A percentile compares a stretch with the other conserved stretches of the same genome.
Evolutionary conservation across 2,113 vertebrate genomes (phyloP).

Genomic region (Triplophysa rosa): DNA sequence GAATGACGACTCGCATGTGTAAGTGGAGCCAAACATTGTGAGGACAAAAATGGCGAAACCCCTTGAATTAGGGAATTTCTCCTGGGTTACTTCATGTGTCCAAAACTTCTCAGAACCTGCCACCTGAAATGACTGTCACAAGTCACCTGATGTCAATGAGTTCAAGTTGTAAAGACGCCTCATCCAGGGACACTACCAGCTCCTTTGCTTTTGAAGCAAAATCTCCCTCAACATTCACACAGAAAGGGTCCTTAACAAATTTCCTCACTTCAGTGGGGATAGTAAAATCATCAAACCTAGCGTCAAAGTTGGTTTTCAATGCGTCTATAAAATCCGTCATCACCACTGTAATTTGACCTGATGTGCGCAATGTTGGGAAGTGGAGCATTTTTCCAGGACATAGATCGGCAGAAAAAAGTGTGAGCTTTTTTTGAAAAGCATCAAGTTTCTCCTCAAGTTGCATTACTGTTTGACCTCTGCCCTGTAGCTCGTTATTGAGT

Average conservation of each 20-base stretch:
- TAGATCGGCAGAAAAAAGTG: neutral
- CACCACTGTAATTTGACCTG: neutral
- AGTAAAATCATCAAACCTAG: neutral
- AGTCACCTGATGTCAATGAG: neutral
- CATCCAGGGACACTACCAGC: slow-evolving; percentile 12
- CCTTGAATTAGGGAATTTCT: slow-evolving; percentile 9
- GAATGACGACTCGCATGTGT: slow-evolving; percentile 36
- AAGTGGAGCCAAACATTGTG: slow-evolving; percentile 46
- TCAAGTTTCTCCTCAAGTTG: neutral
- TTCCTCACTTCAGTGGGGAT: slow-evolving; percentile 23
- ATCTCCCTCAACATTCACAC: slow-evolving; percentile 16
- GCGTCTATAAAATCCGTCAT: neutral
- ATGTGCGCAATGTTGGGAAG: neutral
- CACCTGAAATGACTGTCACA: neutral
- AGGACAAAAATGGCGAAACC: slow-evolving; percentile 9
- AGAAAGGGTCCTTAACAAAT: slow-evolving; percentile 41
- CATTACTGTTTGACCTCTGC: too few relatives aligned
- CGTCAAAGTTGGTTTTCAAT: neutral
- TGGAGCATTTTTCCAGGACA: neutral
- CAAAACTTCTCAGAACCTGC: slow-evolving; percentile 33
- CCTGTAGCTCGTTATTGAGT: too few relatives aligned
- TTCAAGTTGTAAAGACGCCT: slow-evolving; percentile 8
- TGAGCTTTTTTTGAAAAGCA: neutral
- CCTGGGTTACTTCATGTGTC: slow-evolving; percentile 14
- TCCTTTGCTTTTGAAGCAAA: slow-evolving; percentile 28